Conservation (phyloP, 2,888 invertebrate genomes). For the Hedya salicella region DNA sequence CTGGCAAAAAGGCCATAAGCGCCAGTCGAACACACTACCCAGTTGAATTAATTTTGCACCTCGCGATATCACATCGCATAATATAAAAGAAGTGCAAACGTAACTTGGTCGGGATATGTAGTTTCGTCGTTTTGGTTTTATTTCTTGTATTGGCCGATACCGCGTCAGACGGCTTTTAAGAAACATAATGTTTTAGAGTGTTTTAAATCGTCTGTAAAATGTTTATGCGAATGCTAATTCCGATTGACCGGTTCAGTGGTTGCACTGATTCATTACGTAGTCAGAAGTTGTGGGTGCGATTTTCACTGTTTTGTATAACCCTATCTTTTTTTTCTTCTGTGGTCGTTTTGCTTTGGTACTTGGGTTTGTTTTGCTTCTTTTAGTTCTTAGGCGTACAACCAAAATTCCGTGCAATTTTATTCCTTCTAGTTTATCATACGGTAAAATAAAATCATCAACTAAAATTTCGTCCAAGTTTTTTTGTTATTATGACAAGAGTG, state of each 20-base stretch:
- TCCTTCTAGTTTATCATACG: no score
- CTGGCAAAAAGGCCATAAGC: not conserved
- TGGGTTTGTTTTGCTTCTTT: no score
- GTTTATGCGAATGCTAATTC: not conserved
- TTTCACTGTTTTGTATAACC: not conserved
- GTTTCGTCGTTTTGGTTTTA: not conserved
- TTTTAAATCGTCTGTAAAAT: conserved; percentile 19
- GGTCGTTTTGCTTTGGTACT: no score
- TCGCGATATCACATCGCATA: not conserved
- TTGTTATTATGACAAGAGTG: no score
- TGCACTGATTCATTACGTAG: not conserved
- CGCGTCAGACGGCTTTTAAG: conserved; percentile 31
- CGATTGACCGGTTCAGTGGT: not conserved
- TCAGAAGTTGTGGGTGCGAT: not conserved
- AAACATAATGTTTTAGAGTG: conserved; percentile 27
- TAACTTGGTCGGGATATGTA: not conserved
- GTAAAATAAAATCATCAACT: no score
- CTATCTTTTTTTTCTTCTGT: no score
- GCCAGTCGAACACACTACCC: not conserved
- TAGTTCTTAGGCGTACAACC: no score
- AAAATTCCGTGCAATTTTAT: no score
- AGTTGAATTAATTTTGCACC: not conserved
- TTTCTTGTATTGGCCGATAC: not conserved
- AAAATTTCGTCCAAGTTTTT: no score
- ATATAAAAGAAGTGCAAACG: not conserved